Percentiles rank a stretch among this genome's conserved stretches.
phyloP scores from a whole-genome alignment of 2,888 invertebrate genomes.

The Pachydiplax longipennis region DNA sequence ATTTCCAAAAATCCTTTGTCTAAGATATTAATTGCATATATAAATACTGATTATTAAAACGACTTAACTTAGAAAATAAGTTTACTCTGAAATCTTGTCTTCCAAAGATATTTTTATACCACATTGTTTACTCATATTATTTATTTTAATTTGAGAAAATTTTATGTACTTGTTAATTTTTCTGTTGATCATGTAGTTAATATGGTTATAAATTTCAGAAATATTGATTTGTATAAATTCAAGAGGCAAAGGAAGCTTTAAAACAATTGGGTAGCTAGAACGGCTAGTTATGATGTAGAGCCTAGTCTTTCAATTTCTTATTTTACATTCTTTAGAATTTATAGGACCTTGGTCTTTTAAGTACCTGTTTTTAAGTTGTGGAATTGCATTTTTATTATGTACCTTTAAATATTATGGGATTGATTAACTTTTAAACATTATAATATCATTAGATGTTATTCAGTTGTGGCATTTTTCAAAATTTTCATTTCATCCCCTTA shows the following conservation, averaged over 20 bases:
- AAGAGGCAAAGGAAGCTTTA: background rate
- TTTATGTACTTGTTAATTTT: background rate
- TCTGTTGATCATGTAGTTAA: background rate
- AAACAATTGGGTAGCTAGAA: conserved; percentile 5
- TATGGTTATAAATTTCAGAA: background rate
- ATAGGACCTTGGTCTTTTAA: background rate
- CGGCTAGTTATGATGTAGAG: background rate
- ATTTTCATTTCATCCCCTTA: conserved; percentile 2
- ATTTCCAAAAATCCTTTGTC: background rate
- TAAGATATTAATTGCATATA: background rate
- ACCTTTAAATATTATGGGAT: background rate
- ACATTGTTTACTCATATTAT: background rate
- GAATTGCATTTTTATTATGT: background rate
- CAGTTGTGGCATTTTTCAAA: background rate
- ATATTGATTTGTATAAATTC: background rate
- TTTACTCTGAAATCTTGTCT: background rate
- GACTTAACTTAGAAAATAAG: background rate
- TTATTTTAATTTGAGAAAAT: background rate
- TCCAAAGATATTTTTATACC: conserved; percentile 15
- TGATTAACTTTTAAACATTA: background rate
- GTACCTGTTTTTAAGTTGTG: background rate
- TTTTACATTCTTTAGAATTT: background rate
- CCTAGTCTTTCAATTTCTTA: background rate
- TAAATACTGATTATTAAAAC: background rate
- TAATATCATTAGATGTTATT: background rate